Conservation (phyloP, 1,140 invertebrate genomes). For the Lasioglossum albipes region DNA sequence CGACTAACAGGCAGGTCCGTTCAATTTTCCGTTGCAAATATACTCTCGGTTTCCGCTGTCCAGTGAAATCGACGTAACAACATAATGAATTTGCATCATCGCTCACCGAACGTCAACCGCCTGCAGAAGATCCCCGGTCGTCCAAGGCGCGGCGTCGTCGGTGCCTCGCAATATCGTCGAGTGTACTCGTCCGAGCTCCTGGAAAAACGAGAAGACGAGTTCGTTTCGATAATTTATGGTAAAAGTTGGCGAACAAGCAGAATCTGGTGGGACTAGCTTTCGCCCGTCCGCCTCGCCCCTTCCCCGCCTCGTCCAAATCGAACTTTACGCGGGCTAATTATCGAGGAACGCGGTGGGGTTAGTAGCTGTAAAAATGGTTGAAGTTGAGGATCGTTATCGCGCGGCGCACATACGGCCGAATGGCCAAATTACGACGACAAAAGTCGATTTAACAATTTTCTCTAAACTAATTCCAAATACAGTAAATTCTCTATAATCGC, state of each 20-base stretch:
- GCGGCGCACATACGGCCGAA: no score
- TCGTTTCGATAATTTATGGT: conserved; percentile 32
- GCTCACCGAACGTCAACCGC: conserved; percentile 17
- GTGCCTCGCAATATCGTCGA: neutral
- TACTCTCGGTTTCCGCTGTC: no score
- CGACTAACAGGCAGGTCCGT: no score
- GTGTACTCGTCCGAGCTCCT: conserved; percentile 1
- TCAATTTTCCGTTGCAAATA: no score
- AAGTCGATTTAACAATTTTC: no score
- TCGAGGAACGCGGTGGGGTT: neutral
- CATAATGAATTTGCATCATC: neutral
- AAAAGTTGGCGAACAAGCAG: conserved; percentile 10
- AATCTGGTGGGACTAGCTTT: neutral
- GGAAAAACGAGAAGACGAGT: neutral
- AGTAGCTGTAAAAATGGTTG: neutral
- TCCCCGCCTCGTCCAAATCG: neutral
- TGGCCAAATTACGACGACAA: no score
- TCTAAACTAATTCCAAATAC: no score
- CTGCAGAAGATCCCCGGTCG: neutral
- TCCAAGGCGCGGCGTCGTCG: neutral
- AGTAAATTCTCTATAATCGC: no score
- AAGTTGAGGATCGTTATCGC: conserved; percentile 13
- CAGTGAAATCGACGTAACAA: no score
- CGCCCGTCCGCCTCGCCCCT: no score
- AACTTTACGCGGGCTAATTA: conserved; percentile 35